These are phyloP conservation scores for Schizaphis graminum DNA, from an alignment of 2,888 invertebrate species.

Conservation along the genomic window DNA sequence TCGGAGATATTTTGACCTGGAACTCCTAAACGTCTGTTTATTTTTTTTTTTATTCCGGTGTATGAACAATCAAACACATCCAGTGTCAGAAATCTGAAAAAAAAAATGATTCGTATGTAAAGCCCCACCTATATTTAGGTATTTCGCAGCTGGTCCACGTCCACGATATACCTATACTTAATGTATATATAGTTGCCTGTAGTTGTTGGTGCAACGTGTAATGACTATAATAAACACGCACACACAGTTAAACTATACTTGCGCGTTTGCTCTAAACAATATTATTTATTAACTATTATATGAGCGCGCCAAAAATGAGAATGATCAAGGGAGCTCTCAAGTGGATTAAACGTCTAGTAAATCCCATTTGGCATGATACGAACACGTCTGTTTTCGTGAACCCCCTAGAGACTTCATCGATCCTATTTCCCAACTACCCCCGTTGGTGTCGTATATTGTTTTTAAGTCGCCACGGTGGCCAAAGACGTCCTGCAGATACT, in stretches of 20 bases:
- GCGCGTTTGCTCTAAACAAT: neutral
- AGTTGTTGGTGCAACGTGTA: neutral
- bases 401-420: neutral
- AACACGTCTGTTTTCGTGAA: conserved; percentile 13
- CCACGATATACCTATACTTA: no score
- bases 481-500: neutral
- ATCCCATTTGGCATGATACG: conserved; percentile 11
- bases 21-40: neutral
- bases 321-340: neutral
- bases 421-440: neutral
- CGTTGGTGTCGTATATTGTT: neutral
- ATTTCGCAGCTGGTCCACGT: no score
- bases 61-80: neutral
- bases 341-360: conserved; percentile 16
- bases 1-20: no score
- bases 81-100: neutral
- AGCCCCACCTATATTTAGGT: no score
- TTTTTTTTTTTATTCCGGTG: neutral
- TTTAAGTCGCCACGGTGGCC: neutral
- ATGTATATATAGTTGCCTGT: neutral
- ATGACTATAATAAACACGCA: neutral
- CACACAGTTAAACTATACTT: neutral
- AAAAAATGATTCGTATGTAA: neutral
- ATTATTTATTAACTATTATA: neutral
- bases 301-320: neutral